phyloP scores from a whole-genome alignment of 2,888 invertebrate genomes.

The Heliconius erato region DNA sequence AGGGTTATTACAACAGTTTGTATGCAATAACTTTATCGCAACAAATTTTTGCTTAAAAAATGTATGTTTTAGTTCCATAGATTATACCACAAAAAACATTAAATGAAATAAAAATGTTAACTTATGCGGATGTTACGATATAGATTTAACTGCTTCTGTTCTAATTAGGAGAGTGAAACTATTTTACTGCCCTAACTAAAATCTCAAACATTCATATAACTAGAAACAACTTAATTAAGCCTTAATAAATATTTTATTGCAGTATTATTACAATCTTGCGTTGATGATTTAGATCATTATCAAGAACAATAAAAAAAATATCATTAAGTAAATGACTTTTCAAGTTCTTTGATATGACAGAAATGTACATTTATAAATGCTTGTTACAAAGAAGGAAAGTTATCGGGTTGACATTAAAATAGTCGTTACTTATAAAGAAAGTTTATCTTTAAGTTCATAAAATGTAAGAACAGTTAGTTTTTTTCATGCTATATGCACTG shows the following conservation, averaged over 20 bases:
- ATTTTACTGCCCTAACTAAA: constrained; percentile 47
- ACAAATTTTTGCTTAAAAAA: constrained; percentile 5
- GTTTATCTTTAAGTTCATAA: constrained; percentile 2
- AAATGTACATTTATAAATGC: constrained; percentile 17
- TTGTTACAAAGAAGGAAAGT: constrained; percentile 2
- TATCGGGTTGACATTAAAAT: constrained; percentile 29
- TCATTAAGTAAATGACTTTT: constrained; percentile 29
- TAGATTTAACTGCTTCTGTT: constrained; percentile 47
- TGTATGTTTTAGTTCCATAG: neutral
- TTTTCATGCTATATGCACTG: constrained; percentile 38
- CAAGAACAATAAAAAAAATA: constrained; percentile 51
- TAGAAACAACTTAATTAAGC: constrained; percentile 59
- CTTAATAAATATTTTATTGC: constrained; percentile 60
- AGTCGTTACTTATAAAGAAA: constrained; percentile 21
- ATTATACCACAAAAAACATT: constrained; percentile 8
- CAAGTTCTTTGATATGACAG: neutral
- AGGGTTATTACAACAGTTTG: neutral
- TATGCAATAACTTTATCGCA: constrained; percentile 1
- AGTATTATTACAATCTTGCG: constrained; percentile 57
- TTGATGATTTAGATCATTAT: constrained; percentile 63
- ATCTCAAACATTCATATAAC: constrained; percentile 47
- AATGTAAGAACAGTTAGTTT: constrained; percentile 29
- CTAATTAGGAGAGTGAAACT: constrained; percentile 49
- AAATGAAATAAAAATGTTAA: constrained; percentile 37
- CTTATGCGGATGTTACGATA: constrained; percentile 46